Base-by-base conservation (phyloP, 2,888 invertebrate species). In the Rotaria macrura region DNA sequence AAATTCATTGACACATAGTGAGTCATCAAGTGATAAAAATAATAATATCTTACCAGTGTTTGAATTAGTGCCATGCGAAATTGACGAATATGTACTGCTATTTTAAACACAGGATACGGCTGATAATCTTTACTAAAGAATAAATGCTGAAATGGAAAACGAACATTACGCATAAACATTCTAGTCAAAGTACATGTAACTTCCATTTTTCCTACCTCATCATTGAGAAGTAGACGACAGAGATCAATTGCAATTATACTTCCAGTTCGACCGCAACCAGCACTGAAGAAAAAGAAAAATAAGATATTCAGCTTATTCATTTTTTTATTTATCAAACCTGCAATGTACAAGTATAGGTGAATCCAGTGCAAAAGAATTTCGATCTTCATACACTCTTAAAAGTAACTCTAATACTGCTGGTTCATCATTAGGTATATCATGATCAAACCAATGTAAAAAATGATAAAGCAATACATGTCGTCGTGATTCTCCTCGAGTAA, bases 231-330 rank as follows among this genome's bases (percentile, higher is more conserved):
- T 14, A 92, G 92, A 92, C 92, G 92, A 20, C 92, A 92, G 89
- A 92, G 93, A 89, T 93, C 93, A 87, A 93, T 92, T 85, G 92
- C 93, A 90, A 92, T 92, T 83, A 93, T 92, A 47, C 93, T 93
- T 79, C 93, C 93, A 65, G 93, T 93, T 87, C 93, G 90, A 12
- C 93, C 93, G 90, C 93, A 93, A 12, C 93, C 93, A 88, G 93
- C 93, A 88, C 91, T 91, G 88, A n/a, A n/a, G n/a, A n/a, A n/a
- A n/a, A n/a, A n/a, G n/a, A n/a, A n/a, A n/a, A n/a, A n/a, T n/a
- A 47, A 47, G 47, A 9, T 29, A n/a, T 43, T 43, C n/a, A 85
- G 43, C 10, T 47, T 47, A 55, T 40, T 52, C 6, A 20, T 52
- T 23, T 52, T 52, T 52, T 52, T 52, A 14, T 47, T 12, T 47